These are phyloP conservation scores for Pandemis cinnamomeana DNA, from an alignment of 2,888 invertebrate genomes.

Conservation along the genomic window DNA sequence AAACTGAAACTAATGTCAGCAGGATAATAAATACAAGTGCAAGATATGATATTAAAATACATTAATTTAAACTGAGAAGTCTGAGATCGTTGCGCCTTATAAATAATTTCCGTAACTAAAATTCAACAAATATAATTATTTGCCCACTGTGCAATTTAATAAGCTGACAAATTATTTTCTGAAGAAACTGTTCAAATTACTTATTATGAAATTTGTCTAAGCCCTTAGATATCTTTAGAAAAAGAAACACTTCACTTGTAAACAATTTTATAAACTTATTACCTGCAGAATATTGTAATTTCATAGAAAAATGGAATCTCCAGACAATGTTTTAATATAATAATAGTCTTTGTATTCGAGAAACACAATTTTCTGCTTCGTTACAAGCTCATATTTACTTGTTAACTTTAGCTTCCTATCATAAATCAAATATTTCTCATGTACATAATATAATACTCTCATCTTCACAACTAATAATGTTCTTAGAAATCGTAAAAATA, in stretches of 20 bases:
- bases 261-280: constrained; percentile 24
- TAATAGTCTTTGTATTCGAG: background rate
- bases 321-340: constrained; percentile 2
- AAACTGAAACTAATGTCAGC: no score
- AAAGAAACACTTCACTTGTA: background rate
- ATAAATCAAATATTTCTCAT: background rate
- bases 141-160: no score
- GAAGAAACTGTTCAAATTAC: no score
- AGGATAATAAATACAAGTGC: no score
- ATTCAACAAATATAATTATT: no score
- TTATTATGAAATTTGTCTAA: no score
- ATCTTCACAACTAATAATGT: background rate
- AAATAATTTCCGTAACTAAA: no score
- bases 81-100: no score
- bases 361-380: constrained; percentile 14
- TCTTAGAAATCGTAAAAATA: background rate
- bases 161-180: no score
- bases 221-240: no score
- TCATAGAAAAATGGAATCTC: constrained; percentile 23
- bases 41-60: no score
- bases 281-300: constrained; percentile 17
- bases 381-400: constrained; percentile 17
- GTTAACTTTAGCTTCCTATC: background rate
- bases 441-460: background rate
- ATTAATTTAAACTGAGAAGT: no score